A percentile compares a stretch with the other conserved stretches of the same genome.
phyloP scores from a whole-genome alignment of 2,797 vertebrate genomes.

The Lagorchestes hirsutus region DNA sequence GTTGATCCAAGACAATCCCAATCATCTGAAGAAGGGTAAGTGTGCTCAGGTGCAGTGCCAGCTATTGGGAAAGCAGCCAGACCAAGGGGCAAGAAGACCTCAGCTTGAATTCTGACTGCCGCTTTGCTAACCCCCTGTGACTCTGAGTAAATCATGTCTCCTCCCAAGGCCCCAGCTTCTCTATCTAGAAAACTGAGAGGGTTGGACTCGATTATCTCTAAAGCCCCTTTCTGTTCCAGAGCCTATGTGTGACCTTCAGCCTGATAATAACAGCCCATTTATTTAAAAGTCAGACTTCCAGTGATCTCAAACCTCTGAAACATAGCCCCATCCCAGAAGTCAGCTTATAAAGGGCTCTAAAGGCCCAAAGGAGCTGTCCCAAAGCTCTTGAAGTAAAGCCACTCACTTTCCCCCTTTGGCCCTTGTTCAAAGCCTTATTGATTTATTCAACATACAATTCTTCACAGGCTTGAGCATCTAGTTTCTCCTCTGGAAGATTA shows the following conservation, averaged over 20 bases:
- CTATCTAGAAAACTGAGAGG: background rate
- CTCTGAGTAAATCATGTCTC: background rate
- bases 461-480: background rate
- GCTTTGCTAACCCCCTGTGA: background rate
- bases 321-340: background rate
- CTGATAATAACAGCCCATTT: background rate
- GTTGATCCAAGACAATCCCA: background rate
- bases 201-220: background rate
- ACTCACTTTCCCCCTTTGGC: background rate
- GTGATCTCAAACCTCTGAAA: background rate
- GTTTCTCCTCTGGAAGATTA: background rate
- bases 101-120: background rate
- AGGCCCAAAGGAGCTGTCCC: background rate
- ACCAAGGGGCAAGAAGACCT: background rate
- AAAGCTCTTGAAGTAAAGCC: background rate
- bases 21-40: background rate
- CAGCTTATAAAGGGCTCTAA: background rate
- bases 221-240: background rate
- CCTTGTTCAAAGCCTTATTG: background rate
- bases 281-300: constrained; percentile 2
- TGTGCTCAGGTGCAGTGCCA: background rate
- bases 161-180: background rate
- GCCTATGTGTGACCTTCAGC: background rate
- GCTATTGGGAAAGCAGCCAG: background rate
- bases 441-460: background rate